Base-by-base conservation (phyloP, 2,113 vertebrate genomes). In the Kobus ellipsiprymnus region DNA sequence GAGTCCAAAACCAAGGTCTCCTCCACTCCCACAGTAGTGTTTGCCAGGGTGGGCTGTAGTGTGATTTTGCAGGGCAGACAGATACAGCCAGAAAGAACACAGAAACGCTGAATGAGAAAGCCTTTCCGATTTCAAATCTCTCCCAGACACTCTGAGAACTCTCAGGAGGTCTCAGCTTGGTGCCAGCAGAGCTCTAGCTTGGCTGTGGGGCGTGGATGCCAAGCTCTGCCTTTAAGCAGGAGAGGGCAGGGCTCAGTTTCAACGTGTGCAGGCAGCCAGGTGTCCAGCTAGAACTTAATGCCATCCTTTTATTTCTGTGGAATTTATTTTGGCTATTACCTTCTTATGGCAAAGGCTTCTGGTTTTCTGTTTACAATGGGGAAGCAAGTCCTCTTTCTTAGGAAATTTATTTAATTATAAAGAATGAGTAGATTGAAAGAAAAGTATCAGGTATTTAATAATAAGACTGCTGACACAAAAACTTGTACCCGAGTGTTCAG, bases 171-270 rank as follows among this genome's bases (percentile, higher is more conserved):
- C 81, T 86, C 3, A 3, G 80, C 57, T 44, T 15, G 25, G 10
- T 2, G 12, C 29, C 16, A 14, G 19, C 62, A 14, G 2, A 6
- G 27, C 33, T 36, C 36, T 55, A n/a, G 30, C 40, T 40, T 27
- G 36, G 48, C 29, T 25, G 7, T 0, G 13, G 14, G 33, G 33
- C 0, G 0, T n/a, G 33, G 6, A 4, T 25, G 40, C 52, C 60
- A 50, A 40, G 50, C 52, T 50, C 87, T 48, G 60, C 87, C 36
- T n/a, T 83, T 23, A 16, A 40, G 93, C 30, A 8, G 21, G 87
- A 59, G 52, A 16, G 6, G 86, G 60, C 78, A n/a, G 54, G 14
- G 62, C 62, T 50, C 8, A 15, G 80, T 14, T 46, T 50, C 27
- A 59, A 52, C 0, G 0, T 44, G 59, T n/a, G 85, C 77, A 16